Percentiles rank a stretch among this genome's conserved stretches.
Evolutionary conservation across 2,797 vertebrate genomes (phyloP).

Genomic region (Geotrypetes seraphini): DNA sequence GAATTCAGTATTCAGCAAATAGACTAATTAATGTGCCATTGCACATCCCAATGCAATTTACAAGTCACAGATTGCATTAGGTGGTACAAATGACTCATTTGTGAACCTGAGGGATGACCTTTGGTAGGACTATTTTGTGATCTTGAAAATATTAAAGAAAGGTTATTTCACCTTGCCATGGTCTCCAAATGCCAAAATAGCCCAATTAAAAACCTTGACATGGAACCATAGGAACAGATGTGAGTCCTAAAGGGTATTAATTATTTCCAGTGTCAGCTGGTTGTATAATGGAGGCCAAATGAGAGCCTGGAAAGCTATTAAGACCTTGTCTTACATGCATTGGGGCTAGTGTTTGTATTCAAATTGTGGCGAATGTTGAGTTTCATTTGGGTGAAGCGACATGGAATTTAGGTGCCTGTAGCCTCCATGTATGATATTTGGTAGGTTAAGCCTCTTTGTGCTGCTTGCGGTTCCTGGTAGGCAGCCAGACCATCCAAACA

Average conservation of each 20-base stretch:
- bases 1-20: slow-evolving; percentile 61
- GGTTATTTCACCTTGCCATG: slow-evolving; percentile 72
- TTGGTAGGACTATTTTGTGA: slow-evolving; percentile 70
- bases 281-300: slow-evolving; percentile 70
- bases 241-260: slow-evolving; percentile 73
- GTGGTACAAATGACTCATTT: slow-evolving; percentile 72
- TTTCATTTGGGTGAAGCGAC: slow-evolving; percentile 31
- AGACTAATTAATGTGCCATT: slow-evolving; percentile 65
- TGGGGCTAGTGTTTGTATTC: slow-evolving; percentile 59
- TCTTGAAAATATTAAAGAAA: slow-evolving; percentile 72
- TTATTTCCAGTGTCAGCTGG: slow-evolving; percentile 75
- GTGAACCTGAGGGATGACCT: slow-evolving; percentile 71
- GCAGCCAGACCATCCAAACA: too few relatives aligned
- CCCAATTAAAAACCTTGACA: slow-evolving; percentile 77
- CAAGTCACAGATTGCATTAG: slow-evolving; percentile 72
- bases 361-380: slow-evolving; percentile 36
- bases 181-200: slow-evolving; percentile 75
- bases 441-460: too few relatives aligned
- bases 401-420: slow-evolving; percentile 8
- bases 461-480: too few relatives aligned
- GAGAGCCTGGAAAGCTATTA: slow-evolving; percentile 67
- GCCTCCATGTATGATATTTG: too few relatives aligned
- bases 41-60: slow-evolving; percentile 66
- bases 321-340: slow-evolving; percentile 49
- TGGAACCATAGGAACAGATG: slow-evolving; percentile 74